These are phyloP conservation scores for Tholera decimalis DNA, from an alignment of 2,888 invertebrate species.

Conservation along the genomic window DNA sequence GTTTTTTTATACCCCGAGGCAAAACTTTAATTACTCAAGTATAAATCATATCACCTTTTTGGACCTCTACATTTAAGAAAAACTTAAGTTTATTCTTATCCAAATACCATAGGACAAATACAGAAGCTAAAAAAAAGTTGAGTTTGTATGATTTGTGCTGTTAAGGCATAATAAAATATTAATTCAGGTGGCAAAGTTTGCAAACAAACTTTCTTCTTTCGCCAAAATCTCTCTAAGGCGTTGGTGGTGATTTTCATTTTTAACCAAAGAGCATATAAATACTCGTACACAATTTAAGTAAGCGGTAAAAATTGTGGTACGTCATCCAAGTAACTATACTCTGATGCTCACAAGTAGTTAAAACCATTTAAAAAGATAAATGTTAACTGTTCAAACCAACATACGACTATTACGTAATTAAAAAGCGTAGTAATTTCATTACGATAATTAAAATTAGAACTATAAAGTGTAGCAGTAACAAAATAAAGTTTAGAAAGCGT, in stretches of 20 bases:
- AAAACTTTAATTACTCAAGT: background rate
- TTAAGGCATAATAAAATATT: constrained; percentile 25
- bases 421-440: constrained; percentile 72
- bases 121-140: constrained; percentile 32
- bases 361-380: constrained; percentile 22
- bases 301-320: constrained; percentile 18
- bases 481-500: constrained; percentile 85
- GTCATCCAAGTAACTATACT: background rate
- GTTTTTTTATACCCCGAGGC: too few species aligned
- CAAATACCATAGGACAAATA: too few species aligned
- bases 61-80: background rate
- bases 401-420: constrained; percentile 63
- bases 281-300: constrained; percentile 13
- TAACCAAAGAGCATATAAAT: constrained; percentile 25
- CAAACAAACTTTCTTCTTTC: constrained; percentile 47
- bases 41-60: background rate
- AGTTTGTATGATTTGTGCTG: constrained; percentile 17
- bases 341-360: background rate
- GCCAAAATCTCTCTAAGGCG: constrained; percentile 46
- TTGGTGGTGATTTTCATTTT: constrained; percentile 42
- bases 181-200: constrained; percentile 44
- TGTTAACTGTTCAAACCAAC: constrained; percentile 37
- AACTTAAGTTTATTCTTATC: constrained; percentile 2
- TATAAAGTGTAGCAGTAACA: constrained; percentile 73
- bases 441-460: constrained; percentile 72